Evolutionary conservation across 2,888 invertebrate species (phyloP).

Genomic region (Isotomurus palustris): DNA sequence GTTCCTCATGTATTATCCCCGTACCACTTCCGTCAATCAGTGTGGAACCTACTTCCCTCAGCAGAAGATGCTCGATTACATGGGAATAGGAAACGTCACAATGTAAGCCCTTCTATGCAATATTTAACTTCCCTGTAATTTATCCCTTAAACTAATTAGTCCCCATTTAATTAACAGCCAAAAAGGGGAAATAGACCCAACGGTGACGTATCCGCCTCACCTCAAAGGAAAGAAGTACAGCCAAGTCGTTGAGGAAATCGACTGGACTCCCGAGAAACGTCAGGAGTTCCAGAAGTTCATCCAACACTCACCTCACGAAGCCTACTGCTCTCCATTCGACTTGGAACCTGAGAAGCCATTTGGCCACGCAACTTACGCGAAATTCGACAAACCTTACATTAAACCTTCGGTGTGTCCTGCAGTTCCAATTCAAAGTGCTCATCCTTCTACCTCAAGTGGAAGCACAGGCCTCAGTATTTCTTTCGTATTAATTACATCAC

Average conservation of each 20-base stretch:
- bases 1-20: slow-evolving; percentile 3
- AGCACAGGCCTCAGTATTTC: no score
- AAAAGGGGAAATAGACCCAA: neutral
- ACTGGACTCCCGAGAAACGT: neutral
- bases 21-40: neutral
- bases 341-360: no score
- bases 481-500: no score
- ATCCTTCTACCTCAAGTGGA: no score
- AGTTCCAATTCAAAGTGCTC: no score
- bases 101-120: no score
- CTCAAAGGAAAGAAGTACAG: neutral
- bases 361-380: no score
- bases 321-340: neutral
- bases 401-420: no score
- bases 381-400: no score
- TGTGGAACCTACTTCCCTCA: neutral
- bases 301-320: neutral
- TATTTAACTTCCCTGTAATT: no score
- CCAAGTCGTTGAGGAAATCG: neutral
- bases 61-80: neutral
- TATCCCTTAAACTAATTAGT: no score
- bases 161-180: no score
- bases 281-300: neutral
- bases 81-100: neutral
- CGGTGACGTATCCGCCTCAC: neutral